Conservation (phyloP, 2,797 vertebrate genomes). For the Carcharodon carcharias region DNA sequence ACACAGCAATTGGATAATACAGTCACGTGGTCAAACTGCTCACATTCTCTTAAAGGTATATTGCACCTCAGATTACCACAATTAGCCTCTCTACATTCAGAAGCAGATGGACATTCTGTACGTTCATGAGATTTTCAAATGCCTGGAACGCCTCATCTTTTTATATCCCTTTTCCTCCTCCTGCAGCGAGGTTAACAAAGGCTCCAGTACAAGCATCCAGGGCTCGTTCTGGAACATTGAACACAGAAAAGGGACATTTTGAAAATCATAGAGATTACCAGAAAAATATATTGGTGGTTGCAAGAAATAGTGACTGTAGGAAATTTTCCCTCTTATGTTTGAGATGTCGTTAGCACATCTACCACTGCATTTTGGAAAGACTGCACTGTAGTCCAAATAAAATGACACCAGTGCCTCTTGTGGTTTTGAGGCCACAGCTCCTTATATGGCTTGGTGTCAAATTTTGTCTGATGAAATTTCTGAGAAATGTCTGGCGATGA, state of each 20-base stretch:
- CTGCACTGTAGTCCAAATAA: no score
- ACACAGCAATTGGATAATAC: no score
- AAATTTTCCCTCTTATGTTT: background rate
- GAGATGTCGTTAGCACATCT: no score
- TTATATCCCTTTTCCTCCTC: background rate
- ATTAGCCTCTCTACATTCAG: background rate
- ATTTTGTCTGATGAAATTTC: no score
- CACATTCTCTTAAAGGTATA: no score
- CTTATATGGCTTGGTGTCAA: no score
- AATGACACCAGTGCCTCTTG: no score
- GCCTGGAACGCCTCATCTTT: background rate
- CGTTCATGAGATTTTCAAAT: background rate
- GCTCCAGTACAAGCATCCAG: background rate
- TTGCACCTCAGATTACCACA: no score
- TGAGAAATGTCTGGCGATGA: no score
- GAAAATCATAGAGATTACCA: background rate
- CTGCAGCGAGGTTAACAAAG: background rate
- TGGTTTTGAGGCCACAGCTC: no score
- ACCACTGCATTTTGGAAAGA: no score
- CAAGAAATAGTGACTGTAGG: background rate
- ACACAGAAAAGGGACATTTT: background rate
- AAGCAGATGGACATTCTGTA: background rate
- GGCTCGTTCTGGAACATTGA: background rate
- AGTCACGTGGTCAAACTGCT: no score
- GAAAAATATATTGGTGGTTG: background rate